phyloP scores from a whole-genome alignment of 2,113 vertebrate genomes.

The Cnemophilus loriae region DNA sequence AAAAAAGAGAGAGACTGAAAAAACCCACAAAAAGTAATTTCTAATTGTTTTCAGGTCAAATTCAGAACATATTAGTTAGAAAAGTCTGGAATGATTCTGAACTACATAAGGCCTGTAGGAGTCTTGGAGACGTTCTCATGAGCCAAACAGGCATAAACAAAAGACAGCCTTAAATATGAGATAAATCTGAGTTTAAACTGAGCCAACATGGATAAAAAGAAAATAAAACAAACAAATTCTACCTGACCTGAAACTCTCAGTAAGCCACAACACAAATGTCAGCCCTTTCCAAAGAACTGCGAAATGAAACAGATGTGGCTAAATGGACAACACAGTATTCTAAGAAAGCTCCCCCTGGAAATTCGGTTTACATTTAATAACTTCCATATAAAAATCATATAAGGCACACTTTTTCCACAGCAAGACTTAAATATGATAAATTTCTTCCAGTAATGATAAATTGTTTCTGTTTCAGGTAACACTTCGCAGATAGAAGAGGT shows the following conservation, averaged over 20 bases:
- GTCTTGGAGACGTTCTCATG: neutral
- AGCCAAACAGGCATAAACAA: conserved; percentile 25
- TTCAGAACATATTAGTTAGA: neutral
- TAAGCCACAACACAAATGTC: neutral
- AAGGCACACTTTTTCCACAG: neutral
- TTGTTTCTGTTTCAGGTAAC: neutral
- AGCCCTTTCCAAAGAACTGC: neutral
- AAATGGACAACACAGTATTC: neutral
- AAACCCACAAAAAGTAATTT: neutral
- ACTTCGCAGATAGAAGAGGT: accelerated
- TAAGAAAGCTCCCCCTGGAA: neutral
- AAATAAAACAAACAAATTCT: neutral
- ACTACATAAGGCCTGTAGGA: conserved; percentile 1
- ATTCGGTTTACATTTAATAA: neutral
- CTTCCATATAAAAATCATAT: neutral
- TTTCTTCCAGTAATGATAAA: neutral
- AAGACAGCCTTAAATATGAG: neutral
- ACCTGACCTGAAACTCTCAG: neutral
- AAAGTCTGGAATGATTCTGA: conserved; percentile 22
- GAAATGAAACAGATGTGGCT: neutral
- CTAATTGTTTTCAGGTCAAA: neutral
- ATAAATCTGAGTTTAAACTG: neutral
- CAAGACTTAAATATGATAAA: neutral
- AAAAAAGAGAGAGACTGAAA: neutral
- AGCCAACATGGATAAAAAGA: neutral